Evolutionary conservation across 2,113 vertebrate species (phyloP).

Genomic region (Nerophis lumbriciformis): DNA sequence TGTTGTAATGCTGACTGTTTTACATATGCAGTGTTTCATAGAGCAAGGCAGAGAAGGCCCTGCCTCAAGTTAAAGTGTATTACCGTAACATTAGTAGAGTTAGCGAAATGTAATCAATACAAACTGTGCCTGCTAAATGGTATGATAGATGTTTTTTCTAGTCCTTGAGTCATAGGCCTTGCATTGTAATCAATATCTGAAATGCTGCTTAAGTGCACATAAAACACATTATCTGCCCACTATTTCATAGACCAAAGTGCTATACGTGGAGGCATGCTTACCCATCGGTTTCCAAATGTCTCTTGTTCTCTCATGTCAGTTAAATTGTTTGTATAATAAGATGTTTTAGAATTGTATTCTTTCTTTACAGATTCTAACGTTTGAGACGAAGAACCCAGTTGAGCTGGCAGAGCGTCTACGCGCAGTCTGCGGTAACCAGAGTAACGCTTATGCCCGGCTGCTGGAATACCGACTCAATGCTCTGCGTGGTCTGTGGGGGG

Average conservation of each 20-base stretch:
- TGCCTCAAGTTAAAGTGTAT: constrained; percentile 45
- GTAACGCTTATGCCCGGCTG: constrained; percentile 93
- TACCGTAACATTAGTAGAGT: constrained; percentile 61
- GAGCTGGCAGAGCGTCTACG: constrained; percentile 92
- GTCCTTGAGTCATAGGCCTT: constrained; percentile 50
- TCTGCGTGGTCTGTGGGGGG: constrained; percentile 92
- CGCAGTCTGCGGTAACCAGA: constrained; percentile 94
- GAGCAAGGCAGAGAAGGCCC: constrained; percentile 48
- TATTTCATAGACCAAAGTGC: constrained; percentile 18
- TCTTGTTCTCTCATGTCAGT: neutral
- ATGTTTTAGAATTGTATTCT: neutral
- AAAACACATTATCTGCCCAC: constrained; percentile 49
- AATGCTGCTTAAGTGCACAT: constrained; percentile 68
- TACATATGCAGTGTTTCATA: constrained; percentile 37
- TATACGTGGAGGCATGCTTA: constrained; percentile 4
- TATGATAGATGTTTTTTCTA: constrained; percentile 69
- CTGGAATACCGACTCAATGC: constrained; percentile 96
- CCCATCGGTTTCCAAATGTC: neutral
- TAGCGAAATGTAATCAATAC: constrained; percentile 65
- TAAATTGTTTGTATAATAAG: too few relatives aligned
- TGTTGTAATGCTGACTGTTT: constrained; percentile 47
- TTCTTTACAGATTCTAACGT: constrained; percentile 83
- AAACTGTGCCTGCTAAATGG: constrained; percentile 69
- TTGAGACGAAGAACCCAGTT: constrained; percentile 91
- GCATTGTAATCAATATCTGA: constrained; percentile 71